A percentile compares a stretch with the other conserved stretches of the same genome.
Conservation (phyloP, 2,113 vertebrate genomes). For the Onychostoma macrolepis region DNA sequence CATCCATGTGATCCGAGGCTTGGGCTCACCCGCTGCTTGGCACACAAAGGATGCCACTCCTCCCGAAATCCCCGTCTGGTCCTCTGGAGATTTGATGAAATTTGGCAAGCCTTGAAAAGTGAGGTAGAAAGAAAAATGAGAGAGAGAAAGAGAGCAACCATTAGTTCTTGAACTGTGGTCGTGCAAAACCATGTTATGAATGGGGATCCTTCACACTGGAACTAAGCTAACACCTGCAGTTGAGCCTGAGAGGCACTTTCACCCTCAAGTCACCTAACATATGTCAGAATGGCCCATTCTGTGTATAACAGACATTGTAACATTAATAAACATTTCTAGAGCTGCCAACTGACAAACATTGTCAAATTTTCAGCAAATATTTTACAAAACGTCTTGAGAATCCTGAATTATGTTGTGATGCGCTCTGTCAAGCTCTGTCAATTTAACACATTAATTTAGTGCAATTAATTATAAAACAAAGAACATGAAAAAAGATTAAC, state of each 20-base stretch:
- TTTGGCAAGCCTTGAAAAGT: conserved; percentile 85
- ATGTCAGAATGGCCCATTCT: neutral
- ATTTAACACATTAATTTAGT: neutral
- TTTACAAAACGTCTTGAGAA: neutral
- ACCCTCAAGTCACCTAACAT: conserved; percentile 14
- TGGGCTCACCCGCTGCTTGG: conserved; percentile 93
- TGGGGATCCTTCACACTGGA: conserved; percentile 50
- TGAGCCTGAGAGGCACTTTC: conserved; percentile 41
- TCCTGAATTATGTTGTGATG: neutral
- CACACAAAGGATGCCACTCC: conserved; percentile 98
- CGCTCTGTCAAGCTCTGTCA: neutral
- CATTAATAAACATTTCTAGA: neutral
- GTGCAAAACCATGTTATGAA: conserved; percentile 31
- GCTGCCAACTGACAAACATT: neutral
- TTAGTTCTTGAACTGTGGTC: conserved; percentile 14
- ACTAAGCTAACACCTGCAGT: conserved; percentile 59
- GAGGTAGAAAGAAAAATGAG: neutral
- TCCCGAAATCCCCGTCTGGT: conserved; percentile 96
- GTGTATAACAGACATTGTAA: neutral
- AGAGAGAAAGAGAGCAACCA: conserved; percentile 7
- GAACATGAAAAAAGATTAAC: neutral
- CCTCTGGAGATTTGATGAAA: conserved; percentile 94
- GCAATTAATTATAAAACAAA: neutral
- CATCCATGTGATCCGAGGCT: conserved; percentile 98
- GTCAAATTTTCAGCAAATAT: neutral